Percentiles rank a stretch among this genome's conserved stretches.
phyloP scores from a whole-genome alignment of 2,888 invertebrate species.

The Xanthia icteritia region DNA sequence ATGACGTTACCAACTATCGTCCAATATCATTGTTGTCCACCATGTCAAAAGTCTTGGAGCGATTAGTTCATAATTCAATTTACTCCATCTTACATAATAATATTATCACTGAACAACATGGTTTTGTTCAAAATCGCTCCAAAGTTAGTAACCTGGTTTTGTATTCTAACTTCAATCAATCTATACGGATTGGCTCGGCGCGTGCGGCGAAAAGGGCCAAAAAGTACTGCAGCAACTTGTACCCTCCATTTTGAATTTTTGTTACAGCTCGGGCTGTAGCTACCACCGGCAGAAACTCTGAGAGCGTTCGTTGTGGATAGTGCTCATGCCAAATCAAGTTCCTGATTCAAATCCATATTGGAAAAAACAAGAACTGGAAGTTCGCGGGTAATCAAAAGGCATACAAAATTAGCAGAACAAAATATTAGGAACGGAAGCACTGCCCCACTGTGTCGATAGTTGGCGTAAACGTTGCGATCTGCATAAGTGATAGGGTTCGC shows the following conservation, averaged over 20 bases:
- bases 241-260: neutral
- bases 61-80: too few species aligned
- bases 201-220: neutral
- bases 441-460: constrained; percentile 5
- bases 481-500: constrained; percentile 18
- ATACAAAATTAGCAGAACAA: neutral
- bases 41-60: too few species aligned
- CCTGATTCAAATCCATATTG: neutral
- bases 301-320: neutral
- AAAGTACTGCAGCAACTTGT: neutral
- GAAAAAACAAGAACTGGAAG: neutral
- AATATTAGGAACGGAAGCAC: constrained; percentile 33
- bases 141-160: too few species aligned
- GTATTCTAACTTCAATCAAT: too few species aligned
- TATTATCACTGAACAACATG: too few species aligned
- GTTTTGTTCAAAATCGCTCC: too few species aligned
- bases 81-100: too few species aligned
- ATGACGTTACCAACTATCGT: too few species aligned
- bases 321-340: neutral
- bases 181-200: too few species aligned
- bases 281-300: too few species aligned
- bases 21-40: too few species aligned
- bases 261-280: neutral
- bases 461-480: constrained; percentile 15
- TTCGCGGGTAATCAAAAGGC: neutral